Conservation (phyloP, 2,888 invertebrate species). For the Cheilosia urbana region DNA sequence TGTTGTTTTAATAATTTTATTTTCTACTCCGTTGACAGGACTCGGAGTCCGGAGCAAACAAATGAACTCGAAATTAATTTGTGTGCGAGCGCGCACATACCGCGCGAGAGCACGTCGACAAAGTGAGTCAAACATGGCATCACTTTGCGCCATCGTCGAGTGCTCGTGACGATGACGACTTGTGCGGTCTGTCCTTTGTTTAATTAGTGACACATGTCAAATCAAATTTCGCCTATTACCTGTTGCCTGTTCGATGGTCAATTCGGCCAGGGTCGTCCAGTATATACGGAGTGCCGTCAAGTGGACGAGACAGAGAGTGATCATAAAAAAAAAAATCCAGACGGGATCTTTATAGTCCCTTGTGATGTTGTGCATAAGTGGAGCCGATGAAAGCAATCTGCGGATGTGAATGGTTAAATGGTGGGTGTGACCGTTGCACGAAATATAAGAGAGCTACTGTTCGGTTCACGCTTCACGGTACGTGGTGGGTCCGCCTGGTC, state of each 20-base stretch:
- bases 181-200: slow-evolving; percentile 71
- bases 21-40: slow-evolving; percentile 59
- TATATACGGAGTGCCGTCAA: slow-evolving; percentile 64
- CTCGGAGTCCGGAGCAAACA: slow-evolving; percentile 27
- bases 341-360: slow-evolving; percentile 18
- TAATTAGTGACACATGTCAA: slow-evolving; percentile 75
- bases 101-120: slow-evolving; percentile 26
- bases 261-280: slow-evolving; percentile 47
- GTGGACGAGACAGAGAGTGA: slow-evolving; percentile 66
- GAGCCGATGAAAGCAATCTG: slow-evolving; percentile 33
- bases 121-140: slow-evolving; percentile 50
- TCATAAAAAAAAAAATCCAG: slow-evolving; percentile 32
- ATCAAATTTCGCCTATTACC: slow-evolving; percentile 68
- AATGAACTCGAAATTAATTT: slow-evolving; percentile 58
- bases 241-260: slow-evolving; percentile 65
- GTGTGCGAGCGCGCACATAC: slow-evolving; percentile 20
- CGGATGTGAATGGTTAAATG: slow-evolving; percentile 23
- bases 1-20: slow-evolving; percentile 30
- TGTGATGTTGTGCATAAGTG: slow-evolving; percentile 2
- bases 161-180: slow-evolving; percentile 54
- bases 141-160: slow-evolving; percentile 40
- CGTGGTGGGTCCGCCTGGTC: slow-evolving; percentile 48
- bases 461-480: slow-evolving; percentile 46
- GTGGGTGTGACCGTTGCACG: slow-evolving; percentile 63
- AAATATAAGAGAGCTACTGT: slow-evolving; percentile 43